phyloP scores from a whole-genome alignment of 2,113 vertebrate species.

The Pleuronectes platessa region DNA sequence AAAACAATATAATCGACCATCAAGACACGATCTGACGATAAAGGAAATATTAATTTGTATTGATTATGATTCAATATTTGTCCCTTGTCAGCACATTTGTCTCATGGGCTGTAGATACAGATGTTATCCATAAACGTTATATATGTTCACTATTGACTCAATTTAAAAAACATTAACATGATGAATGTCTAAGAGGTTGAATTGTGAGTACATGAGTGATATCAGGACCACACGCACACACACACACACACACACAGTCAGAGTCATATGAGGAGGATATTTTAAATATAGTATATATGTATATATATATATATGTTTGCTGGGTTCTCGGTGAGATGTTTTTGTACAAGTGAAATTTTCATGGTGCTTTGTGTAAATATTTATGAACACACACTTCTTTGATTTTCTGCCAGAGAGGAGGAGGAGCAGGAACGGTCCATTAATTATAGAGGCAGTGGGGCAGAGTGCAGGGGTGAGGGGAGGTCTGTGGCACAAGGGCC shows the following conservation, averaged over 20 bases:
- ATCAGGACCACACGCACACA: too few relatives aligned
- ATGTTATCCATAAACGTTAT: too few relatives aligned
- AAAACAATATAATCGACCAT: too few relatives aligned
- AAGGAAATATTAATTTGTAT: too few relatives aligned
- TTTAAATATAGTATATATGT: not conserved
- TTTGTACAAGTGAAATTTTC: slow-evolving; percentile 62
- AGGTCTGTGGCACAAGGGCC: slow-evolving; percentile 59
- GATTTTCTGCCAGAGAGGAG: slow-evolving; percentile 69
- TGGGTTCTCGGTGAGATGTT: slow-evolving; percentile 1
- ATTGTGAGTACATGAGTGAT: too few relatives aligned
- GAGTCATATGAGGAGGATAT: not conserved
- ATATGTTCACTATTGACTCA: too few relatives aligned
- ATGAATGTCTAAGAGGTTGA: too few relatives aligned
- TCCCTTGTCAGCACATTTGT: too few relatives aligned
- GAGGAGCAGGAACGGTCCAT: slow-evolving; percentile 54
- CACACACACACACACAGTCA: not conserved
- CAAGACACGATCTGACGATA: too few relatives aligned
- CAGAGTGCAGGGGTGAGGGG: slow-evolving; percentile 66
- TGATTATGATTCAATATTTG: too few relatives aligned
- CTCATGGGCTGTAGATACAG: too few relatives aligned
- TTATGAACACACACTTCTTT: slow-evolving; percentile 71
- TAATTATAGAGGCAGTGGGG: slow-evolving; percentile 73
- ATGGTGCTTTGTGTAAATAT: slow-evolving; percentile 75
- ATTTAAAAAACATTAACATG: too few relatives aligned
- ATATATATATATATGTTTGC: slow-evolving; percentile 1